phyloP scores from a whole-genome alignment of 2,113 vertebrate species.

The Stegostoma tigrinum region DNA sequence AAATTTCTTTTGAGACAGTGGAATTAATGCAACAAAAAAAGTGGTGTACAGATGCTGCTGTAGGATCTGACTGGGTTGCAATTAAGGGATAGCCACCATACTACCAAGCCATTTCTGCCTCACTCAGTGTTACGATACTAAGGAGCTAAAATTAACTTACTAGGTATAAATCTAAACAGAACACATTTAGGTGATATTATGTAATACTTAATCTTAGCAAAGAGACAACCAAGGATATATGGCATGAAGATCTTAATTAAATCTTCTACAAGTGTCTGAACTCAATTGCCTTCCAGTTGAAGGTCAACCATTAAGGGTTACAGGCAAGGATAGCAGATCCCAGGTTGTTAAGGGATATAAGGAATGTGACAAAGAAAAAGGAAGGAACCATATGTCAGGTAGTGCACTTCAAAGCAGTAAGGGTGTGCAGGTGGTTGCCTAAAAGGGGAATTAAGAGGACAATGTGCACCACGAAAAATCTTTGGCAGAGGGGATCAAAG shows the following conservation, averaged over 20 bases:
- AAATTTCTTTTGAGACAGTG: not conserved
- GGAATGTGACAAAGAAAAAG: no score
- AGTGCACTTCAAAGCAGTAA: no score
- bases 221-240: not conserved
- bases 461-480: no score
- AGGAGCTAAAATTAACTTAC: not conserved
- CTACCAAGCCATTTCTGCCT: not conserved
- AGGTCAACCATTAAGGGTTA: no score
- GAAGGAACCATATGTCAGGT: no score
- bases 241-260: not conserved
- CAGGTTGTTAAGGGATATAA: no score
- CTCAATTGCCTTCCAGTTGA: not conserved
- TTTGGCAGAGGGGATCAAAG: no score
- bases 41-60: not conserved
- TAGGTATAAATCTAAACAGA: not conserved
- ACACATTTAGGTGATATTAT: not conserved
- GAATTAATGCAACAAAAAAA: not conserved
- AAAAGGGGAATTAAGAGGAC: no score
- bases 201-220: not conserved
- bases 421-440: no score
- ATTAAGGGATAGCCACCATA: not conserved
- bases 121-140: not conserved
- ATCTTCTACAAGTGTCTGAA: not conserved
- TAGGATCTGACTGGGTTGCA: not conserved
- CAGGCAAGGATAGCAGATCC: no score